Base-by-base conservation (phyloP, 2,797 vertebrate species). In the Apogon talboti region DNA sequence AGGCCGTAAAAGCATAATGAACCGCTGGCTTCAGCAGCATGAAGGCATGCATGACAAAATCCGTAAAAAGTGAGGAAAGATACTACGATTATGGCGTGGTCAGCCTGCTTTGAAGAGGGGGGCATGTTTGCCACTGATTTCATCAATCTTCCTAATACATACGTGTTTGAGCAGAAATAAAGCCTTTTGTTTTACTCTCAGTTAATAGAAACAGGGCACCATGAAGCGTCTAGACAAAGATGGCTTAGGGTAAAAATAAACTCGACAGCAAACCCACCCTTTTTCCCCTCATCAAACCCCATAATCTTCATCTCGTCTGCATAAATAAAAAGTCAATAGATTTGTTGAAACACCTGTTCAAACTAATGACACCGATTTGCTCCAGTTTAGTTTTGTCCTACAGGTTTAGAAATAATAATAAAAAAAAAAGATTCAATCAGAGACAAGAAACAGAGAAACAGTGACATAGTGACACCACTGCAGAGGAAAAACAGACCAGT, bases 401-500 rank as follows among this genome's bases (percentile, higher is more conserved):
- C 35, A 45, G 14, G 61, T 62, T 54, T 66, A 50, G 64, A 79
- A 50, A 61, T 16, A n/a, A 30, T 33, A 33, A 33, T 3, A 33
- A 33, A 33, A 35, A 35, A 35, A 45, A 56, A 80, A 24, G 53
- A 83, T 85, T 66, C 80, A 88, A 91, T 91, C 76, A 78, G 49
- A 86, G 80, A 85, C 64, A 56, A 86, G 74, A 86, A 90, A 63
- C 79, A 88, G 83, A 74, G 61, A 45, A 87, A 81, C 66, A 63
- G 80, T 68, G 86, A 85, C 71, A 88, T 11, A 46, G 79, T 80
- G 89, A 90, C 88, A 87, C 84, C 69, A 64, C 49, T 44, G 61
- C 75, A 60, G 90, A 92, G 71, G 85, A 82, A 85, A 92, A 91
- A 73, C 90, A 91, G 91, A 86, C 72, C 79, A 35, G 30, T 59